Percentiles rank a stretch among this genome's conserved stretches.
These are phyloP conservation scores for Odocoileus hemionus DNA, from an alignment of 2,113 vertebrate genomes.

Conservation along the genomic window DNA sequence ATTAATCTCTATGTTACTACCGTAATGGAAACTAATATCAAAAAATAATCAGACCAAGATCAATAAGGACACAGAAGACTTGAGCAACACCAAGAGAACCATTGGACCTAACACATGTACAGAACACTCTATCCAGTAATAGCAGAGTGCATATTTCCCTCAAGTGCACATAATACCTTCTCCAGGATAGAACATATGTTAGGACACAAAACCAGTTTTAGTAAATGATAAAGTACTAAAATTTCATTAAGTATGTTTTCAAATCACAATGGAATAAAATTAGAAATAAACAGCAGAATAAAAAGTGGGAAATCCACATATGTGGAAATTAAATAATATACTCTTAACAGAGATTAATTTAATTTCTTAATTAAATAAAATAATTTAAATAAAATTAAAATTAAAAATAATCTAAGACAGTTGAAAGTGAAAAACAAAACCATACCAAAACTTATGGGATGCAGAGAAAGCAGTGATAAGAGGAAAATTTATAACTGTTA, in stretches of 20 bases:
- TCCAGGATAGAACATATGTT: background rate
- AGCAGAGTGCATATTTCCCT: background rate
- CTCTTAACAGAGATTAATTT: background rate
- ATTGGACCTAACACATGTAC: background rate
- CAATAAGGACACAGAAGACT: background rate
- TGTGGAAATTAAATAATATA: background rate
- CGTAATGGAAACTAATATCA: background rate
- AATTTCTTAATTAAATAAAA: background rate
- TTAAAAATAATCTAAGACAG: background rate
- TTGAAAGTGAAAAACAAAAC: background rate
- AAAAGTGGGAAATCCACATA: background rate
- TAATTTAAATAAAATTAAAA: background rate
- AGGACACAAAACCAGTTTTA: background rate
- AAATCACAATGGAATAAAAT: background rate
- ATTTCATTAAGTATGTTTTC: background rate
- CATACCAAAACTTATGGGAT: background rate
- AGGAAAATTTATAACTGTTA: background rate
- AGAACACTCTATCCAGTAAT: background rate
- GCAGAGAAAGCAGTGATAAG: background rate
- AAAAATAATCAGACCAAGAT: background rate
- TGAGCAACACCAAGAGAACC: background rate
- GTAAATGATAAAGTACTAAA: background rate
- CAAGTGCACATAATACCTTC: background rate
- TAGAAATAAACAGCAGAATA: background rate
- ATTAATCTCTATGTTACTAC: background rate